These are phyloP conservation scores for Lampropteryx suffumata DNA, from an alignment of 2,888 invertebrate genomes.

Conservation along the genomic window DNA sequence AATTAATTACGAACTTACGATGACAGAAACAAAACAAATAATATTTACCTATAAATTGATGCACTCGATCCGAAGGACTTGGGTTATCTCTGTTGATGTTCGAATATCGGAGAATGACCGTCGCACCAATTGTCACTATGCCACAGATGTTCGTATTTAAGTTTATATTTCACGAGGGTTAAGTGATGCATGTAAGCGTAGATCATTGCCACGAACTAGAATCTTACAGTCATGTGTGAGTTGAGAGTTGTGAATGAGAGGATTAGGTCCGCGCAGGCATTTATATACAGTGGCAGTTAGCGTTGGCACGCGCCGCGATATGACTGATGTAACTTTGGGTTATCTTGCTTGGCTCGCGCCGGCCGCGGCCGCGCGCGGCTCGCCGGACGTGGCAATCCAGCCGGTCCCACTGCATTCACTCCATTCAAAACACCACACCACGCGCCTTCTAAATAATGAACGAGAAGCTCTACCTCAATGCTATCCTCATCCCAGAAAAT, in stretches of 20 bases:
- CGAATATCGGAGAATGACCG: constrained; percentile 74
- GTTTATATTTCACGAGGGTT: constrained; percentile 60
- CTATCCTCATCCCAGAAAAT: too few species aligned
- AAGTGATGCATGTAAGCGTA: constrained; percentile 72
- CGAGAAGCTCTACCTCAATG: too few species aligned
- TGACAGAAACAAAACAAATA: constrained; percentile 48
- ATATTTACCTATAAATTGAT: constrained; percentile 74
- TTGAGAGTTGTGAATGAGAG: constrained; percentile 69
- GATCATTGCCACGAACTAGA: constrained; percentile 79
- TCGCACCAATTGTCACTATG: constrained; percentile 79
- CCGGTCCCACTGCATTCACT: background rate
- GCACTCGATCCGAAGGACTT: constrained; percentile 54
- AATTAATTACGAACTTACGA: constrained; percentile 25
- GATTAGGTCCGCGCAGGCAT: constrained; percentile 34
- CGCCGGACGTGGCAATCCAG: background rate
- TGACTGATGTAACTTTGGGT: constrained; percentile 67
- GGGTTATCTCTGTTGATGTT: constrained; percentile 75
- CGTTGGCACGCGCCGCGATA: constrained; percentile 52
- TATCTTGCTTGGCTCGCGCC: constrained; percentile 61
- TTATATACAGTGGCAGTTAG: constrained; percentile 54
- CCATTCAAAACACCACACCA: too few species aligned
- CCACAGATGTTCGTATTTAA: constrained; percentile 76
- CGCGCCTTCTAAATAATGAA: background rate
- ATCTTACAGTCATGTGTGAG: constrained; percentile 69
- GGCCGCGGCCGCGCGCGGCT: constrained; percentile 8